phyloP scores from a whole-genome alignment of 2,797 vertebrate species.

The Prionace glauca region DNA sequence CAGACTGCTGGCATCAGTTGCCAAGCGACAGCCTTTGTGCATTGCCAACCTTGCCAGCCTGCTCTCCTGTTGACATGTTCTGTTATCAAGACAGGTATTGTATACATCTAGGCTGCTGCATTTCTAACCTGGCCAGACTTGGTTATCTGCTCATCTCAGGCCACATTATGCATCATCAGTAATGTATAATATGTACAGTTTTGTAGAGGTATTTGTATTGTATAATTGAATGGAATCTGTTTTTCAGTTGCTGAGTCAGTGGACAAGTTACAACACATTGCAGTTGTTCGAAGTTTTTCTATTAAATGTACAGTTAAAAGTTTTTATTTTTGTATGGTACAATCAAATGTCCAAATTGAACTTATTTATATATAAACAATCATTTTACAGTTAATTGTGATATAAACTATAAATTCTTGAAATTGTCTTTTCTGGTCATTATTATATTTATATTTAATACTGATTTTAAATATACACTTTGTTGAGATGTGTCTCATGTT shows the following conservation, averaged over 20 bases:
- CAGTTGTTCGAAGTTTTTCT: not conserved
- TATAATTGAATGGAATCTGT: not conserved
- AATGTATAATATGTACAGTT: not conserved
- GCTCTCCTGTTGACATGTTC: conserved; percentile 55
- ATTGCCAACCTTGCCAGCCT: conserved; percentile 75
- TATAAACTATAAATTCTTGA: too few species aligned
- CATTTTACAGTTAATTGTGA: conserved; percentile 12
- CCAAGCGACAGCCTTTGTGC: conserved; percentile 73
- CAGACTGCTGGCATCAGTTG: conserved; percentile 62
- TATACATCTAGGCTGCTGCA: not conserved
- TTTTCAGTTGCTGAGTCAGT: not conserved
- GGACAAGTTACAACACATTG: not conserved
- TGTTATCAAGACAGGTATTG: not conserved
- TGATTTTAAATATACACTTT: not conserved
- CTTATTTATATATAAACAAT: conserved; percentile 31
- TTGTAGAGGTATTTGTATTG: conserved; percentile 8
- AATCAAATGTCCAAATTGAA: conserved; percentile 15
- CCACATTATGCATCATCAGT: not conserved
- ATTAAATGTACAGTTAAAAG: conserved; percentile 18
- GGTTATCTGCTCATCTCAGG: not conserved
- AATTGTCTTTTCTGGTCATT: conserved; percentile 6
- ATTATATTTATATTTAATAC: not conserved
- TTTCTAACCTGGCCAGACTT: not conserved
- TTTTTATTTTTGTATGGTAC: conserved; percentile 36
- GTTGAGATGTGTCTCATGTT: not conserved